These are phyloP conservation scores for Sarcophaga subvicina DNA, from an alignment of 2,888 invertebrate genomes.

Conservation along the genomic window DNA sequence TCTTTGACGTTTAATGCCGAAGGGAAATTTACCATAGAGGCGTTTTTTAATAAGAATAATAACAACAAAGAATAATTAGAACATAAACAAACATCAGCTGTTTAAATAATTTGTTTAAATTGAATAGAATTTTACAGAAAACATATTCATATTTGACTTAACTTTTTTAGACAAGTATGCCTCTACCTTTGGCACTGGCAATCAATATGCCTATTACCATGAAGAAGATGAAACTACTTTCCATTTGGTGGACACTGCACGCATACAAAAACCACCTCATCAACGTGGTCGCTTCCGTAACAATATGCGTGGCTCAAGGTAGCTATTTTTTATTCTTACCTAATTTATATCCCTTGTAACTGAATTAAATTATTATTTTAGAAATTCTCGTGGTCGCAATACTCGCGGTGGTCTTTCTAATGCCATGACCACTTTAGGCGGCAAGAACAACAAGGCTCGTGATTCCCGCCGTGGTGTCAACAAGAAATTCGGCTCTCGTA, in stretches of 20 bases:
- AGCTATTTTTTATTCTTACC: background rate
- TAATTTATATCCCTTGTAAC: background rate
- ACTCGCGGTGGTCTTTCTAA: conserved; percentile 87
- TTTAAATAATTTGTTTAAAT: background rate
- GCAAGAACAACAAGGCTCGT: conserved; percentile 90
- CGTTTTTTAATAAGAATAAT: conserved; percentile 19
- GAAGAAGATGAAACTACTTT: conserved; percentile 99
- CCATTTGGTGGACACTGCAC: conserved; percentile 97
- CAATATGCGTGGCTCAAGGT: conserved; percentile 88
- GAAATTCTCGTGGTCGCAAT: conserved; percentile 83
- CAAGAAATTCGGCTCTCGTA: conserved; percentile 93
- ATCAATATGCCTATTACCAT: conserved; percentile 98
- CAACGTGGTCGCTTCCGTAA: conserved; percentile 95
- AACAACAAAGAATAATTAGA: conserved; percentile 44
- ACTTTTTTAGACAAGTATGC: conserved; percentile 87
- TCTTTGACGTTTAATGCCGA: conserved; percentile 47
- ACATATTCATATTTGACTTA: background rate
- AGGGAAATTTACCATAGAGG: conserved; percentile 36
- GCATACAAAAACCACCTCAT: conserved; percentile 94
- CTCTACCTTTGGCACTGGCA: conserved; percentile 96
- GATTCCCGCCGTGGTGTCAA: conserved; percentile 89
- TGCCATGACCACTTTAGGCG: conserved; percentile 91
- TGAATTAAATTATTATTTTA: conserved; percentile 26
- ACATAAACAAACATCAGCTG: conserved; percentile 35
- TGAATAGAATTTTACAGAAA: background rate